Base-by-base conservation (phyloP, 92 coral and sea anemone genomes). In the Zoanthus gigantus region DNA sequence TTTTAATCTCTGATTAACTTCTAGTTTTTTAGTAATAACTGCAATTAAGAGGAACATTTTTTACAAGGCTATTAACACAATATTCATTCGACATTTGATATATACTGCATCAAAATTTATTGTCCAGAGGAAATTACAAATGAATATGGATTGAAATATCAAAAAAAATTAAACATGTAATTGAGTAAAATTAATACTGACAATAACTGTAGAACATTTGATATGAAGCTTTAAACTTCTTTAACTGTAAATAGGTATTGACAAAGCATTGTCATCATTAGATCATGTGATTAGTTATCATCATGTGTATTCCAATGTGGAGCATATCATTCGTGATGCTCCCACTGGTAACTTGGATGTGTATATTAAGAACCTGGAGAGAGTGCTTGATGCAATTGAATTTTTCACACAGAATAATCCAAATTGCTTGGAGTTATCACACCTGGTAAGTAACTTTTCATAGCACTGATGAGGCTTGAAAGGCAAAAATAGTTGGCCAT, bases 241-340 rank as follows among this genome's bases (percentile, higher is more conserved):
- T 94, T 94, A 90, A 90, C 93, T 57, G 6, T 15, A 23, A 48
- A 6, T 71, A 95, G 94, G 94, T 88, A 97, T 97, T 81, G 98
- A 94, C 71, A 97, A 90, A 87, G 92, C 94, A 71, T 83, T 97
- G 77, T 91, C 93, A 23, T 93, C 94, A n/a, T 80, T 95, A 83
- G 98, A 97, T 75, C 96, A 97, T 91, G 98, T 97, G 67, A 97
- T 97, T 50, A 97, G 99, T 78, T 97, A 95, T 60, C 98, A 95
- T 80, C 96, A 97, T 79, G 99, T 97, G 50, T 96, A 94, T 54
- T 90, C 99, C 1, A 97, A 92, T 72, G 98, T 94, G 75, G 99
- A 97, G 71, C 98, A 95, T 71, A 97, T 95, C 79, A 95, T 97
- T 72, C 90, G 96, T 83, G 99, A 97, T 54, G 92, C 98, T 8